phyloP scores from a whole-genome alignment of 2,888 invertebrate species.

The Chorisops tibialis region DNA sequence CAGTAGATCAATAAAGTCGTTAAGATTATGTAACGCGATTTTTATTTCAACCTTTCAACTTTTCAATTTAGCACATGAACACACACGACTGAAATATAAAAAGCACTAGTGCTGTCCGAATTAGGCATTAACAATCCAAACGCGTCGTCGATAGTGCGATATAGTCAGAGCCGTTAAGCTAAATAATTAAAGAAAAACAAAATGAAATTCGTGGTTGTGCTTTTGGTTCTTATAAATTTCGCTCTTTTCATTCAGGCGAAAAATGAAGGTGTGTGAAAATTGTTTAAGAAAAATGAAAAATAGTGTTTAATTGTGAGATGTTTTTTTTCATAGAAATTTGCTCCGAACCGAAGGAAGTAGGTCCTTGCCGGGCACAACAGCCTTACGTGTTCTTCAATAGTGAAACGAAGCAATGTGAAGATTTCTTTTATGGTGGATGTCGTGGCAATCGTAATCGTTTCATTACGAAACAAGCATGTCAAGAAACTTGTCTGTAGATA shows the following conservation, averaged over 20 bases:
- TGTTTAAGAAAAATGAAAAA: background rate
- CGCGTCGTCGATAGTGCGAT: no score
- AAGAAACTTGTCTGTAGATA: background rate
- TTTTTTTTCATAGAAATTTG: slow-evolving; percentile 6
- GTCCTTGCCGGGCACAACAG: slow-evolving; percentile 6
- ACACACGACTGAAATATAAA: no score
- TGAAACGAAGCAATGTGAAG: slow-evolving; percentile 1
- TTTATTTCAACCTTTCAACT: no score
- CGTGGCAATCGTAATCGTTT: slow-evolving; percentile 17
- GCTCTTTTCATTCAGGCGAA: background rate
- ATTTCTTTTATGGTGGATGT: slow-evolving; percentile 17
- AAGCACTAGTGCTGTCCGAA: no score
- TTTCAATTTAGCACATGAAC: no score
- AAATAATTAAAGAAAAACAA: no score
- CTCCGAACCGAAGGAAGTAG: slow-evolving; percentile 1
- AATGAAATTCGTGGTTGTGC: background rate
- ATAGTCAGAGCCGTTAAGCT: background rate
- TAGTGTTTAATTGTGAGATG: background rate
- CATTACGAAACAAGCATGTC: background rate
- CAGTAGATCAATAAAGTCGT: no score
- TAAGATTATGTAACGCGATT: no score
- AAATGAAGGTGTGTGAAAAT: slow-evolving; percentile 1
- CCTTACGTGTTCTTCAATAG: slow-evolving; percentile 7
- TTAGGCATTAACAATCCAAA: no score
- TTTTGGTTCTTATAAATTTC: background rate